Percentiles rank a stretch among this genome's conserved stretches.
phyloP scores from a whole-genome alignment of 2,797 vertebrate genomes.

The Hypotaenidia philippensis region DNA sequence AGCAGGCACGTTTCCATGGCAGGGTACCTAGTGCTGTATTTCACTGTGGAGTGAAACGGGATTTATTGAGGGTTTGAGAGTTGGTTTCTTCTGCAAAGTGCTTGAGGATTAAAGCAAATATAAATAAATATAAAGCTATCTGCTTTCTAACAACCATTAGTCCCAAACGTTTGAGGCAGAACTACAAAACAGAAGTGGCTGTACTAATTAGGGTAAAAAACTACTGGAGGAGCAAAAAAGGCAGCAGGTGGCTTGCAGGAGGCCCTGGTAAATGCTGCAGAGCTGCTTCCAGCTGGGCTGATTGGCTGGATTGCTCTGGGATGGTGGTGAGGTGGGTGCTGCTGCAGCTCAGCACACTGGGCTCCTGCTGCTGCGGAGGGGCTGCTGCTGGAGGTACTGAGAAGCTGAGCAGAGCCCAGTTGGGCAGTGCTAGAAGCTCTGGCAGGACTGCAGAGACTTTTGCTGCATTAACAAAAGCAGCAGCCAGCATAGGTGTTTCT shows the following conservation, averaged over 20 bases:
- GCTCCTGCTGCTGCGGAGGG: background rate
- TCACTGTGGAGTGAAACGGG: background rate
- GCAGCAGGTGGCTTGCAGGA: background rate
- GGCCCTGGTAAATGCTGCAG: background rate
- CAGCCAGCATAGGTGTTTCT: background rate
- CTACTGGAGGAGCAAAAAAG: background rate
- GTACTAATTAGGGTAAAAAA: background rate
- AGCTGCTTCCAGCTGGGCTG: background rate
- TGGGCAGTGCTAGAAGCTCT: background rate
- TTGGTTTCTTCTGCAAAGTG: background rate
- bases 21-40: background rate
- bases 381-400: background rate
- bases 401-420: background rate
- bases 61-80: background rate
- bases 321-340: accelerated
- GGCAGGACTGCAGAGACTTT: background rate
- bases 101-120: background rate
- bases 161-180: background rate
- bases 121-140: background rate
- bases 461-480: background rate
- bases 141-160: background rate
- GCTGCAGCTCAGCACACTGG: background rate
- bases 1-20: background rate
- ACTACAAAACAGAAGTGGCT: background rate
- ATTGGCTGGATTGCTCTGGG: accelerated